Evolutionary conservation across 2,888 invertebrate species (phyloP), one percentile per base, ranked within the genome.

Genomic region (Oeneis ivallda): DNA sequence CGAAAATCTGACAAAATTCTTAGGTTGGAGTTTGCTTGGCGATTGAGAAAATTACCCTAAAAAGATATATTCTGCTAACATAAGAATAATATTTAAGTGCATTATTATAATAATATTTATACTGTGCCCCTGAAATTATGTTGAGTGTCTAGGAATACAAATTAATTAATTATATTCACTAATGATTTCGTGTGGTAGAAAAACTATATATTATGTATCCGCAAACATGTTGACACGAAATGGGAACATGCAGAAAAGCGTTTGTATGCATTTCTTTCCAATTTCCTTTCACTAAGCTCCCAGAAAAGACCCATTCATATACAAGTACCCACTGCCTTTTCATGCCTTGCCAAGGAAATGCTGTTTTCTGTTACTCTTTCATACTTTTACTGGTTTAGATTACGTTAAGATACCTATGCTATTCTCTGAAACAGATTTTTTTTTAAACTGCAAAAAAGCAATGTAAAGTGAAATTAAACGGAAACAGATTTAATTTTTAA

Each of bases 201-300:
- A 54, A 19, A 56, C 8, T 11, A 41, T 56, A n/a, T n/a, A n/a
- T n/a, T n/a, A n/a, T n/a, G n/a, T n/a, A 56, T 41, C 13, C 11
- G 41, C 56, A 41, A 56, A 56, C 56, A 56, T 56, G 19, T 56
- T 56, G 41, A 56, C 56, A 56, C 19, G 41, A 56, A 56, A 56
- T 56, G 41, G 41, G 56, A 41, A 19, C 53, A 37, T 34, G 26
- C 41, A 41, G 39, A 56, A 56, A 58, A 58, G 58, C 34, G 58
- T 47, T 47, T 34, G 45, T 32, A 15, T 58, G 58, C 47, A 45
- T 58, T 58, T 58, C 58, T 58, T 45, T 15, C 45, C 45, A 34
- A 47, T 58, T 52, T 61, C 45, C 62, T 65, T 65, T 62, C 47
- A 62, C 57, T 62, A 58, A 62, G 15, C 45, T 52, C 45, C 45